Evolutionary conservation across 1,140 invertebrate species (phyloP).

Genomic region (Heliconius eleuchia): DNA sequence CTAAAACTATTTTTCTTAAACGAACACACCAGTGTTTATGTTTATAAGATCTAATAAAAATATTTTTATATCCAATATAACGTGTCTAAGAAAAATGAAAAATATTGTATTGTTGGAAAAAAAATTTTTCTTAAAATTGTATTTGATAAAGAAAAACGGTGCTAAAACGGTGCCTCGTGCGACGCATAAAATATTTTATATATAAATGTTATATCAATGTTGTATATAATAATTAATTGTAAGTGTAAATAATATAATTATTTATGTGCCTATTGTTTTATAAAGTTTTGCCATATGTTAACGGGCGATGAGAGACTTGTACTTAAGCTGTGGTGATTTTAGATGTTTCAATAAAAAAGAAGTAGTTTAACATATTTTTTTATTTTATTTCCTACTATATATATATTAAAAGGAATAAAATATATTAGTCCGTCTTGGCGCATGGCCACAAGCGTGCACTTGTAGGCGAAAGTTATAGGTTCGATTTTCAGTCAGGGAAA

Average conservation of each 20-base stretch:
- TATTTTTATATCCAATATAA: background rate
- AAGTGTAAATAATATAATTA: slow-evolving; percentile 61
- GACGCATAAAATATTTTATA: slow-evolving; percentile 37
- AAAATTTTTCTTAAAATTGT: slow-evolving; percentile 21
- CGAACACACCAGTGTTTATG: background rate
- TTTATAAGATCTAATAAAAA: slow-evolving; percentile 12
- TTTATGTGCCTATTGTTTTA: slow-evolving; percentile 51
- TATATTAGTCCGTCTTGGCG: no score
- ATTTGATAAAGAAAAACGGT: slow-evolving; percentile 42
- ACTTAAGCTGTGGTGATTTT: slow-evolving; percentile 68
- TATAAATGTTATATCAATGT: slow-evolving; percentile 41
- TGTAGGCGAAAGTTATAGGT: no score
- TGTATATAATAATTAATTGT: slow-evolving; percentile 56
- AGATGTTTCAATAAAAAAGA: slow-evolving; percentile 63
- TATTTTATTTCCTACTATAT: background rate
- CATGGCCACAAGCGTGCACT: no score
- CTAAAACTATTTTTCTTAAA: slow-evolving; percentile 8
- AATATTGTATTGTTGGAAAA: slow-evolving; percentile 16
- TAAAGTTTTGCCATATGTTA: slow-evolving; percentile 60
- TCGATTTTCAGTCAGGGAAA: no score
- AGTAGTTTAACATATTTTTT: slow-evolving; percentile 30
- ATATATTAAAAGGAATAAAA: background rate
- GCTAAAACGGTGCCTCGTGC: slow-evolving; percentile 60
- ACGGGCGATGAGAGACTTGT: slow-evolving; percentile 46
- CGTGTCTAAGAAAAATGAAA: slow-evolving; percentile 22